Conservation (phyloP, 2,888 invertebrate genomes). For the Arctia plantaginis region DNA sequence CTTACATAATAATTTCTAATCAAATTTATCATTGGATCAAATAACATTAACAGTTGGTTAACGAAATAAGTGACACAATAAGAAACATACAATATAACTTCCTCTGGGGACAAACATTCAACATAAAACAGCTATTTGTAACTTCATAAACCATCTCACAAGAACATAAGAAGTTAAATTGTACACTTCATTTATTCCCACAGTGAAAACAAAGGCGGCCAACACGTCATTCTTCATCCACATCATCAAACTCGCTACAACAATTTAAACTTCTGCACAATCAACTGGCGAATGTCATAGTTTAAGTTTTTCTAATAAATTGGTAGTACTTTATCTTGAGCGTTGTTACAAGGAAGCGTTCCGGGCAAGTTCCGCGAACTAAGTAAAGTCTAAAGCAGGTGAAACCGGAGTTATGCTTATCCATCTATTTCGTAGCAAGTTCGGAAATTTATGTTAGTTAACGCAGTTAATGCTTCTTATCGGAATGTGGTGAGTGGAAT, state of each 20-base stretch:
- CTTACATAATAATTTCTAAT: too few species aligned
- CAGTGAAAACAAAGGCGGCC: conserved; percentile 25
- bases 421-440: conserved; percentile 48
- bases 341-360: conserved; percentile 51
- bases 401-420: conserved; percentile 48
- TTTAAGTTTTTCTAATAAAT: conserved; percentile 74
- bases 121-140: neutral
- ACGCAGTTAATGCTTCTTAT: conserved; percentile 30
- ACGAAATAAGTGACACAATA: neutral
- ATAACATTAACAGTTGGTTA: neutral
- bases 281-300: conserved; percentile 48
- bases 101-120: neutral
- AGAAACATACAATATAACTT: neutral
- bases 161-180: conserved; percentile 17
- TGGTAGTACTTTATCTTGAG: conserved; percentile 68
- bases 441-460: conserved; percentile 32
- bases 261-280: conserved; percentile 50
- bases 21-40: neutral
- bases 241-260: conserved; percentile 40
- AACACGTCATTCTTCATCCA: conserved; percentile 30
- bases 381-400: conserved; percentile 49
- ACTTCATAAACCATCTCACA: conserved; percentile 8
- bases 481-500: conserved; percentile 16
- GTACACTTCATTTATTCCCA: conserved; percentile 17
- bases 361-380: conserved; percentile 54